Evolutionary conservation across 1,140 invertebrate species (phyloP), one percentile per base, ranked within the genome.

Genomic region (Lepidurus packardi): DNA sequence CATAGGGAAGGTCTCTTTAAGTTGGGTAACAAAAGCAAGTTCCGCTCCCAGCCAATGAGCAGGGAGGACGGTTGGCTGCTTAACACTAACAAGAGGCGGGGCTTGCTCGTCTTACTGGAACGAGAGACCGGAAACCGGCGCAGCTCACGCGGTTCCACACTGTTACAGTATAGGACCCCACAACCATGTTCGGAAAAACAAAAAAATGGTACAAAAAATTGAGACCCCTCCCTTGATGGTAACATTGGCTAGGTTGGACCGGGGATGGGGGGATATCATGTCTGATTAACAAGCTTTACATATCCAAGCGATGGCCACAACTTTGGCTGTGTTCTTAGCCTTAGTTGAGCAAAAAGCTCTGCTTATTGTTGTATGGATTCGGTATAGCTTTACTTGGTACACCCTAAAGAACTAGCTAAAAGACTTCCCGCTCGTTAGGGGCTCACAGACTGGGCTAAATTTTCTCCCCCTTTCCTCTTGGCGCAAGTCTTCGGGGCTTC

Each of bases 61-160:
- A 34, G 34, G 34, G 34, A 34, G 34, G 34, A 34, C 2, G 53
- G 53, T 2, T n/a, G 21, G 16, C 13, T 65, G 4, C n/a, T 21
- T 21, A 1, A 65, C 53, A 65, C 53, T 16, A 65, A 65, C 53
- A 65, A 13, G 6, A 21, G 53, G 53, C 53, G 53, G 53, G 53
- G 53, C 53, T 65, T 65, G 53, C 21, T 16, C 21, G 2, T n/a
- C 53, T 2, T 3, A 34, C 53, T 13, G 53, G 53, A 65, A 21
- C 53, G 53, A 21, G 53, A 2, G 53, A 65, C 53, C 53, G 53
- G 53, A 65, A 65, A 65, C 53, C 21, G 53, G 53, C 53, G 53
- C 53, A 65, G 8, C 21, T 65, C 53, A 65, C 53, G 53, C 53
- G 53, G 53, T 65, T 13, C 53, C 53, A 21, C 6, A 16, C 16